Percentiles rank a stretch among this genome's conserved stretches.
These are phyloP conservation scores for Phocoena phocoena DNA, from an alignment of 2,113 vertebrate species.

Conservation along the genomic window DNA sequence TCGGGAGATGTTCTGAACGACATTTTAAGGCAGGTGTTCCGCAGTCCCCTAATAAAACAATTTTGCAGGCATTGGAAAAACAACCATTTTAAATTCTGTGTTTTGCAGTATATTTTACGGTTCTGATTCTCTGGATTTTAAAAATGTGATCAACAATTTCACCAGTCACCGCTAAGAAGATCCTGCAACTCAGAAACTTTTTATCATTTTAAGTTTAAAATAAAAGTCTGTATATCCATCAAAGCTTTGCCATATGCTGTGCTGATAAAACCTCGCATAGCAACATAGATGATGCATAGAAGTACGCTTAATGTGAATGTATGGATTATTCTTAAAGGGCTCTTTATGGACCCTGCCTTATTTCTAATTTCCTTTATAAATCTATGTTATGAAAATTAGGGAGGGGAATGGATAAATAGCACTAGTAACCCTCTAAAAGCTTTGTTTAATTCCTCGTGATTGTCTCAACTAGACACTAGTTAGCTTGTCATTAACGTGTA, in stretches of 20 bases:
- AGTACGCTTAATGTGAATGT: slow-evolving; percentile 43
- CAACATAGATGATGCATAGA: neutral
- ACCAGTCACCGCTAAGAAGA: slow-evolving; percentile 67
- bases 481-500: slow-evolving; percentile 56
- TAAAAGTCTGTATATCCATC: slow-evolving; percentile 60
- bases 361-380: slow-evolving; percentile 73
- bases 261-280: slow-evolving; percentile 70
- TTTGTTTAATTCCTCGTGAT: slow-evolving; percentile 72
- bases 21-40: slow-evolving; percentile 99
- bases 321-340: slow-evolving; percentile 62
- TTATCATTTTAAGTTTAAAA: slow-evolving; percentile 77
- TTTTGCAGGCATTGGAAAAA: slow-evolving; percentile 97
- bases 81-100: slow-evolving; percentile 93
- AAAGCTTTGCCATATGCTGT: neutral
- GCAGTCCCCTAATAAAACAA: slow-evolving; percentile 99
- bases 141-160: slow-evolving; percentile 82
- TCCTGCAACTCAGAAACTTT: slow-evolving; percentile 59
- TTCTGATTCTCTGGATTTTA: slow-evolving; percentile 84
- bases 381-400: slow-evolving; percentile 73
- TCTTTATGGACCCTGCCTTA: slow-evolving; percentile 69
- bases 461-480: slow-evolving; percentile 65
- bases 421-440: slow-evolving; percentile 67
- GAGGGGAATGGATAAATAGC: slow-evolving; percentile 51
- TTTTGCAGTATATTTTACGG: slow-evolving; percentile 86
- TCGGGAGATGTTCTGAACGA: slow-evolving; percentile 99